Conservation (phyloP, 2,888 invertebrate species). For the Desoria tigrina region DNA sequence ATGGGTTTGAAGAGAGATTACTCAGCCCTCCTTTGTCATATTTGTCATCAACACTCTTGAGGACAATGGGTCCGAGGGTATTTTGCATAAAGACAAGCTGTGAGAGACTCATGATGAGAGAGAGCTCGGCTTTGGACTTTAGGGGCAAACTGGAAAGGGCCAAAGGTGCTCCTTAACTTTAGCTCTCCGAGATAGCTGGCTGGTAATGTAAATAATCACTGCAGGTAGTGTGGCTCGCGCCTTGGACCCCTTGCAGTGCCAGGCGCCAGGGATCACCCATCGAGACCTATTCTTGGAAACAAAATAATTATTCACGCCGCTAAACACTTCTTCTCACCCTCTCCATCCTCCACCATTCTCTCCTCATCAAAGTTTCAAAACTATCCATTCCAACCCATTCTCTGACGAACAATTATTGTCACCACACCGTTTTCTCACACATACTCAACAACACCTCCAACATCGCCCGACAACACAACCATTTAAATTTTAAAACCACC, state of each 20-base stretch:
- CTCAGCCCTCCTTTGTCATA: slow-evolving; percentile 25
- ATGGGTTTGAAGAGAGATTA: slow-evolving; percentile 13
- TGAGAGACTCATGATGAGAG: too few species aligned
- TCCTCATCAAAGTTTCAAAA: slow-evolving; percentile 27
- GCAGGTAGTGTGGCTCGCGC: slow-evolving; percentile 49
- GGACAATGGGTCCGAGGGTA: background rate
- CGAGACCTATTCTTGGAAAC: slow-evolving; percentile 46
- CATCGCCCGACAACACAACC: too few species aligned
- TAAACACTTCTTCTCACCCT: slow-evolving; percentile 34
- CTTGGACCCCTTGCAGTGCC: slow-evolving; percentile 38
- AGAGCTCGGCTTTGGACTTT: too few species aligned
- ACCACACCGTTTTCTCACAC: slow-evolving; percentile 6
- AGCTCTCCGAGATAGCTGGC: slow-evolving; percentile 17
- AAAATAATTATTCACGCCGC: slow-evolving; percentile 43
- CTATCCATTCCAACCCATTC: background rate
- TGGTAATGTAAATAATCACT: slow-evolving; percentile 47
- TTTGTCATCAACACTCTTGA: slow-evolving; percentile 20
- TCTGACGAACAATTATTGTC: background rate
- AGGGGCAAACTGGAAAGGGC: slow-evolving; percentile 4
- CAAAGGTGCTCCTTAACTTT: slow-evolving; percentile 39
- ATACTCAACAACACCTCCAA: slow-evolving; percentile 5
- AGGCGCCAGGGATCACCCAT: slow-evolving; percentile 48
- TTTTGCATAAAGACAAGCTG: slow-evolving; percentile 10
- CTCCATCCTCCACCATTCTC: background rate
- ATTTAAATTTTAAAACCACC: too few species aligned